Conservation (phyloP, 2,888 invertebrate genomes). For the Camptogramma bilineatum region DNA sequence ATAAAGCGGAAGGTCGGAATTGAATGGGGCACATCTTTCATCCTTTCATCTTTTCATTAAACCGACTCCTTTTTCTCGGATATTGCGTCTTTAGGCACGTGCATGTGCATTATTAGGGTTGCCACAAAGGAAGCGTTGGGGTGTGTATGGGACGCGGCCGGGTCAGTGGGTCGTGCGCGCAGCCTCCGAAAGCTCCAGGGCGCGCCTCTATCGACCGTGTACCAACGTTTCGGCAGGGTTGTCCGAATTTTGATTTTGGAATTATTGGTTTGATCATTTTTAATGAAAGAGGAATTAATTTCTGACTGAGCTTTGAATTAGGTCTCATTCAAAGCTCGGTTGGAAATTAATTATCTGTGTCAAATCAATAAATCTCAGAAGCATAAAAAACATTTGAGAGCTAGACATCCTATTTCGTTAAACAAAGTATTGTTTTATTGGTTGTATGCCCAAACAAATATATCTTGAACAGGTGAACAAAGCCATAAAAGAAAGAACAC, state of each 20-base stretch:
- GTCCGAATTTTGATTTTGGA: constrained; percentile 46
- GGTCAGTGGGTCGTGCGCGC: constrained; percentile 89
- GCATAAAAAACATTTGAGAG: not conserved
- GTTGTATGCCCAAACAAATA: not conserved
- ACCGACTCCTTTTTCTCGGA: constrained; percentile 45
- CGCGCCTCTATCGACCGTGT: constrained; percentile 84
- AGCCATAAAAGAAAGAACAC: constrained; percentile 15
- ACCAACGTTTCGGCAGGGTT: constrained; percentile 70
- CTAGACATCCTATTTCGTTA: not conserved
- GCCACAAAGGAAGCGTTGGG: constrained; percentile 50
- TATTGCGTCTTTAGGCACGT: constrained; percentile 53
- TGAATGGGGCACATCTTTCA: constrained; percentile 55
- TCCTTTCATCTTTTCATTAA: constrained; percentile 55
- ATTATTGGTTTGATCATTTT: not conserved
- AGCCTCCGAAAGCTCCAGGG: constrained; percentile 80
- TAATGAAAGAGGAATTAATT: not conserved
- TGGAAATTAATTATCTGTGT: too few relatives aligned
- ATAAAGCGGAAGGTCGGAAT: constrained; percentile 48
- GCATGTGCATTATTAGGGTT: constrained; percentile 64
- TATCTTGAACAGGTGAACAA: constrained; percentile 9
- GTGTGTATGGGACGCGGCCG: constrained; percentile 66
- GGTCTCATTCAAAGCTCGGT: not conserved
- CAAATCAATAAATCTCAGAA: not conserved
- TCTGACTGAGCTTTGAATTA: not conserved
- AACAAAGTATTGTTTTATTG: not conserved